Evolutionary conservation across 2,888 invertebrate genomes (phyloP), one percentile per base, ranked within the genome.

Genomic region (Spodoptera exigua): DNA sequence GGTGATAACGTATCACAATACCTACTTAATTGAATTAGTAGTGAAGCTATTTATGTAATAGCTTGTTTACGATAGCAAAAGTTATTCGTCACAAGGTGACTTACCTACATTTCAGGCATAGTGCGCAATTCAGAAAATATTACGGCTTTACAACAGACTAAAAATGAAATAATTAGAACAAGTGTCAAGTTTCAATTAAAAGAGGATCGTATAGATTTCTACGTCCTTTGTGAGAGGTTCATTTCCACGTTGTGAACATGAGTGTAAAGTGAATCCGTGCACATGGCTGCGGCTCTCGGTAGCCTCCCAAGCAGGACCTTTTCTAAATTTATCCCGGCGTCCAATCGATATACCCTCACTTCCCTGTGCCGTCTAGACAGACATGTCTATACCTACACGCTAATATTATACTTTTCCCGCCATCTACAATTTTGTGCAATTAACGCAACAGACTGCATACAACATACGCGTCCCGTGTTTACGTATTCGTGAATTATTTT

Each of bases 311-410:
- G 14, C 63, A 75, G 71, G 66, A 75, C 71, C 76, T 74, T 81
- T 85, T 83, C 89, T 90, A 90, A 89, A 89, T 85, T 88, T 89
- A 89, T 85, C 84, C 80, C 75, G 70, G 67, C 61, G 40, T 45
- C 54, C 32, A 87, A 90, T 91, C 91, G 86, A 91, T 91, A 80
- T 73, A 72, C 75, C 71, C 79, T 79, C 66, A 79, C 80, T 82
- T 82, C 81, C 84, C 81, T 64, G 71, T 56, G n/a, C 78, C 67
- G 89, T 91, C 91, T 91, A 91, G 91, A 90, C 90, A 74, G 82
- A 54, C 78, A 70, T 83, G 81, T 83, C 81, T 72, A 74, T 70
- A 80, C 75, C 61, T 74, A 72, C 70, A 45, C 71, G 67, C 60
- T 59, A 61, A 46, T 61, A 52, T 53, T 52, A 35, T 51, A 61